Evolutionary conservation across 2,113 vertebrate species (phyloP).

Genomic region (Danio rerio): GRCz12tu NC_133192.1:10730001-10730500

Average conservation of each 20-base stretch:
- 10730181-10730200: not conserved
- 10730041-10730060: conserved; percentile 7
- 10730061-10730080: conserved; percentile 23
- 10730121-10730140: conserved; percentile 4
- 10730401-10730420: too few species aligned
- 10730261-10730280: not conserved
- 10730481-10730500: too few species aligned
- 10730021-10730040: conserved; percentile 23
- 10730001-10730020: too few species aligned
- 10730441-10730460: too few species aligned
- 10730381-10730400: too few species aligned
- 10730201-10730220: conserved; percentile 6
- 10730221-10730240: not conserved
- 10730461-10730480: too few species aligned
- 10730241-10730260: conserved; percentile 19
- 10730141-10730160: not conserved
- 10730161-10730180: conserved; percentile 21
- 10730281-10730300: not conserved
- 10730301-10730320: not conserved
- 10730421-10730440: too few species aligned
- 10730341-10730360: too few species aligned
- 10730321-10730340: too few species aligned
- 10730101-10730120: conserved; percentile 25
- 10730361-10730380: too few species aligned
- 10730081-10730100: conserved; percentile 16